phyloP scores from a whole-genome alignment of 2,113 vertebrate genomes.

The Scomber colias region DNA sequence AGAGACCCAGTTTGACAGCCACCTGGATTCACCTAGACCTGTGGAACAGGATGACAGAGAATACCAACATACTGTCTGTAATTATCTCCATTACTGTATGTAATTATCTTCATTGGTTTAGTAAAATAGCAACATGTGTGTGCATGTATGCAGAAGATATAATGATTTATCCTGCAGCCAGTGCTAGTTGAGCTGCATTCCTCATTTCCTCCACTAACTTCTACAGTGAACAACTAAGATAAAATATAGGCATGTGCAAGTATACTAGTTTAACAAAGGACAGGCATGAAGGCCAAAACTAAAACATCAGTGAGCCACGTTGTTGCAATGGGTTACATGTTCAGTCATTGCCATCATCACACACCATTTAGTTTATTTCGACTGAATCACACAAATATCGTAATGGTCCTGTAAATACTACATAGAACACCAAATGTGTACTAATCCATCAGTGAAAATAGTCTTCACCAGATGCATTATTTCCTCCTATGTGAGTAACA shows the following conservation, averaged over 20 bases:
- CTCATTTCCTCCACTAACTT: too few species aligned
- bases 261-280: too few species aligned
- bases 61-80: background rate
- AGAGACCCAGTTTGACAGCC: constrained; percentile 29
- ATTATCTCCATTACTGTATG: background rate
- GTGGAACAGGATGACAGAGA: background rate
- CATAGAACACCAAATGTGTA: background rate
- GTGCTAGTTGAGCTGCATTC: too few species aligned
- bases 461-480: too few species aligned
- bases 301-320: too few species aligned
- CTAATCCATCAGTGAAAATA: background rate
- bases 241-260: too few species aligned
- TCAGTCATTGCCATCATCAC: background rate
- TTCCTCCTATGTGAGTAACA: too few species aligned
- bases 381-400: too few species aligned
- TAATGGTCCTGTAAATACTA: too few species aligned
- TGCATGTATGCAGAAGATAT: background rate
- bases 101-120: background rate
- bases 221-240: too few species aligned
- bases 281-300: too few species aligned
- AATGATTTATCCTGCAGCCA: too few species aligned
- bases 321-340: background rate
- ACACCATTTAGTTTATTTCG: background rate
- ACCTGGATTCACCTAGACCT: constrained; percentile 21
- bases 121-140: background rate